Base-by-base conservation (phyloP, 1,140 invertebrate genomes). In the Hermatobates lingyangjiaoensis region DNA sequence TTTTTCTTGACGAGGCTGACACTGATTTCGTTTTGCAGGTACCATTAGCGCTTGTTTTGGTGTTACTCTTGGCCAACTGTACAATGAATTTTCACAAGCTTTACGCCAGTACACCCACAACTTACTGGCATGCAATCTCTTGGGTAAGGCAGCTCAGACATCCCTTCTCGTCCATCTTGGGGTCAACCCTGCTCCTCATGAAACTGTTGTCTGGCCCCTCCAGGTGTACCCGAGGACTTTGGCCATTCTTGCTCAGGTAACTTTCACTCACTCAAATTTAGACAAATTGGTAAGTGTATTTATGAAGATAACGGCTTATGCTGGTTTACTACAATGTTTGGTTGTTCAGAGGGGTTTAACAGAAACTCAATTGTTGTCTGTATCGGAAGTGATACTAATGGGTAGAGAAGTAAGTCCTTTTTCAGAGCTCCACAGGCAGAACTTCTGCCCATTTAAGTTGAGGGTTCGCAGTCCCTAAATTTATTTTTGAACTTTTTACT, bases 221-320 rank as follows among this genome's bases (percentile, higher is more conserved):
- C 77, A 89, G 66, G 83, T 95, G 1, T 86, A 88, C 61, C 81
- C 85, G 0, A 74, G 87, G 55, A 87, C 86, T 2, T 71, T 93
- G 1, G 82, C 87, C 39, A 77, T 92, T 14, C 68, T 87, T 45
- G 79, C 81, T 23, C 83, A 84, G 65, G 71, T 80, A 59, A 40
- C 5, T 44, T 39, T 52, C 45, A 45, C 15, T 34, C 15, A 7
- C n/a, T n/a, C n/a, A n/a, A n/a, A n/a, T n/a, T n/a, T n/a, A n/a
- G n/a, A n/a, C n/a, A n/a, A n/a, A n/a, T n/a, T n/a, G n/a, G n/a
- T n/a, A n/a, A n/a, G n/a, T n/a, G n/a, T n/a, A n/a, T n/a, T n/a
- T n/a, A n/a, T n/a, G n/a, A n/a, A n/a, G n/a, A n/a, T n/a, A n/a
- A n/a, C n/a, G n/a, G n/a, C n/a, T n/a, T n/a, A n/a, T n/a, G n/a